Base-by-base conservation (phyloP, 2,113 vertebrate species). In the Barnardius zonarius region DNA sequence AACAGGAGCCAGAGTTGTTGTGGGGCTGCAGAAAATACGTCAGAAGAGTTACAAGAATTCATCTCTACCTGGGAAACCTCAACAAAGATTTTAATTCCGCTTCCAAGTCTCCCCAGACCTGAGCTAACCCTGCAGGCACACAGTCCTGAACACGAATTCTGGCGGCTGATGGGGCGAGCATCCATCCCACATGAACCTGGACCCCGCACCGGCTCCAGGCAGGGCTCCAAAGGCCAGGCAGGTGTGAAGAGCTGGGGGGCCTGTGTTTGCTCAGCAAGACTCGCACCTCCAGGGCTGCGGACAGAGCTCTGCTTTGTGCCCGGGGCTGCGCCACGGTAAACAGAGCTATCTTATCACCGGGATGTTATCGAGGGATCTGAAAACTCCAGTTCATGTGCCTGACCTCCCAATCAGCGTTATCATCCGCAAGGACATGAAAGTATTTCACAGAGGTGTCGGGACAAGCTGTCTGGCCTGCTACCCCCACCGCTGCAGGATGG, bases 231-330 rank as follows among this genome's bases (percentile, higher is more conserved):
- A 51, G 1, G 6, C 59, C 24, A 15, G 0, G 3, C 97, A 96
- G 96, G 95, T 97, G 96, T 78, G 76, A 96, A 83, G 85, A 85
- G 76, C 84, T 4, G 3, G 49, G 43, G 52, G 4, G 31, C 16
- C 35, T 13, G 22, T 95, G 90, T 97, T 95, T 97, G 89, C 91
- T 92, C 63, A n/a, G 77, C 1, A 11, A 79, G 68, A 74, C 73
- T 92, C 11, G 0, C 92, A 93, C 94, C 79, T 76, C 44, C 1
- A 4, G 61, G 57, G 75, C 77, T 75, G 79, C 7, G 93, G 79
- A 93, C 94, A 97, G 39, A 94, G 90, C 57, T 43, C 52, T 41
- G 39, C 67, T 68, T 88, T 90, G 43, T 91, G 90, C 68, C 77
- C 5, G 2, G 0, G 35, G 39, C 55, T 63, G 37, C 62, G 41